Evolutionary conservation across 2,888 invertebrate species (phyloP), one percentile per base, ranked within the genome.

Genomic region (Microplitis manilae): DNA sequence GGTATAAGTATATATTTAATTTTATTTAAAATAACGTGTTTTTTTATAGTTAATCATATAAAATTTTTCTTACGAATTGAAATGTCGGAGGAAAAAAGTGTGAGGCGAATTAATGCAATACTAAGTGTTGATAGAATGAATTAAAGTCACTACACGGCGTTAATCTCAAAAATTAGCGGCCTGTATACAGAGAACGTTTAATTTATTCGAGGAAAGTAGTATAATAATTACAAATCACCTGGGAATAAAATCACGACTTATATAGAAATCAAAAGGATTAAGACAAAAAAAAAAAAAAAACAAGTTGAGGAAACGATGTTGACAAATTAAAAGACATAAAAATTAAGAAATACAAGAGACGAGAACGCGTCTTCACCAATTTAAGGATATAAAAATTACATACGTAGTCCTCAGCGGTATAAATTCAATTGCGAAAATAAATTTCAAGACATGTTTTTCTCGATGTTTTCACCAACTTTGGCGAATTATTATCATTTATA

Each of bases 401-500:
- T 67, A 67, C 70, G 68, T 67, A 69, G 61, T 7, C 13, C 50
- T 50, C 50, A 50, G 59, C 39, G 30, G 62, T 68, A 65, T 62
- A 74, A 75, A 76, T 75, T 77, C 40, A 50, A 59, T 73, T 71
- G 75, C 73, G 75, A 75, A 76, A 76, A 72, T 61, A 39, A 74
- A 64, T 74, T 70, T 73, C 15, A 39, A 65, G 38, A 65, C 59
- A 73, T 76, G 77, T 77, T 81, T 81, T 81, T 73, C 77, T 80
- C 77, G 59, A 76, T 73, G 74, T 79, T 82, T 77, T 79, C 81
- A 79, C 81, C 81, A 80, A 81, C 81, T 82, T 82, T 67, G 78
- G 79, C 77, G 74, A 74, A 82, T 82, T 81, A 82, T 82, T 81
- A 81, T 81, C 77, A 82, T 82, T 82, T 81, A 79, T 80, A 81